Percentiles rank a stretch among this genome's conserved stretches.
Conservation (phyloP, 2,113 vertebrate genomes). For the Pedetes capensis region DNA sequence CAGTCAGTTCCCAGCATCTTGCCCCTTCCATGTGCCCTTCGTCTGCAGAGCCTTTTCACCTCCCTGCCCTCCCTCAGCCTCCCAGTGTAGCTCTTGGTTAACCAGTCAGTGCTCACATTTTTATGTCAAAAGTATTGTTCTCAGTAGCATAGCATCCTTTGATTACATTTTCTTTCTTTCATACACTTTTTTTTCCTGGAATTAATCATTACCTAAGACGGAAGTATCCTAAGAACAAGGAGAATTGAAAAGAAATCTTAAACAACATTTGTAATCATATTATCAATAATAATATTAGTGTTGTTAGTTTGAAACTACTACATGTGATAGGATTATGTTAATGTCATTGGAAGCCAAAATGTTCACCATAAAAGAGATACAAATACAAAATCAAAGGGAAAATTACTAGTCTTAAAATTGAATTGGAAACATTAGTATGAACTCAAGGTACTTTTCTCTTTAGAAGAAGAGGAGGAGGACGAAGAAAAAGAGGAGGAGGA, state of each 20-base stretch:
- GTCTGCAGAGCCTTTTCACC: neutral
- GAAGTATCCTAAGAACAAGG: neutral
- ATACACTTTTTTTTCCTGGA: constrained; percentile 23
- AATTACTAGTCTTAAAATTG: neutral
- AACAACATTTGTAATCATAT: neutral
- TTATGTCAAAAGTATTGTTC: neutral
- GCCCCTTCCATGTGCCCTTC: neutral
- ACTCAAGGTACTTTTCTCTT: neutral
- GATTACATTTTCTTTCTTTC: constrained; percentile 10
- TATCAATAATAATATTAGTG: neutral
- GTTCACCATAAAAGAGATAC: neutral
- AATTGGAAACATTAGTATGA: neutral
- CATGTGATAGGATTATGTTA: neutral
- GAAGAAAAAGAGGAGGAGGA: too few relatives aligned
- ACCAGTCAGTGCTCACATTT: neutral
- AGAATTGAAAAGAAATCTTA: neutral
- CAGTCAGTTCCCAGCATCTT: neutral
- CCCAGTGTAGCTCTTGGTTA: neutral
- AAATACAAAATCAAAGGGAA: neutral
- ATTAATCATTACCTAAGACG: constrained; percentile 11
- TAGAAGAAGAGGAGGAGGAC: neutral
- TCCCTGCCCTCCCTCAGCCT: neutral
- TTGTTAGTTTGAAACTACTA: neutral
- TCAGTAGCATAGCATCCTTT: neutral
- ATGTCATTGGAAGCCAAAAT: neutral